A percentile compares a stretch with the other conserved stretches of the same genome.
These are phyloP conservation scores for Chorisops tibialis DNA, from an alignment of 2,888 invertebrate genomes.

Conservation along the genomic window DNA sequence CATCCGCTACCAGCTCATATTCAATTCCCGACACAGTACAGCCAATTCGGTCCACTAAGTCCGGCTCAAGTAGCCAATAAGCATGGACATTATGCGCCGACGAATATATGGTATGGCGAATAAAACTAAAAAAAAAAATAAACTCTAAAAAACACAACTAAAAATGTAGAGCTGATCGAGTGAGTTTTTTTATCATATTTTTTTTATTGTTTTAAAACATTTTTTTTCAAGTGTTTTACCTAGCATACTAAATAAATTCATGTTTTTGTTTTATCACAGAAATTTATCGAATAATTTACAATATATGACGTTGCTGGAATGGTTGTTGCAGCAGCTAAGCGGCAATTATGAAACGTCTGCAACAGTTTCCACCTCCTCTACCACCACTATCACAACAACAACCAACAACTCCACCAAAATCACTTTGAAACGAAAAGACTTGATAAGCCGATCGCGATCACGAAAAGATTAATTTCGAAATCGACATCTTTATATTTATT, in stretches of 20 bases:
- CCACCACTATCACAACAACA: slow-evolving; percentile 14
- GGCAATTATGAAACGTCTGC: background rate
- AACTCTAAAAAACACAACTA: background rate
- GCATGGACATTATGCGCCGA: slow-evolving; percentile 52
- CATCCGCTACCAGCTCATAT: slow-evolving; percentile 81
- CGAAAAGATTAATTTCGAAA: slow-evolving; percentile 22
- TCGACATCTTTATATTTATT: background rate
- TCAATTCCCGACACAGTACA: slow-evolving; percentile 69
- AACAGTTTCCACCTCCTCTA: slow-evolving; percentile 9
- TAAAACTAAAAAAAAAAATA: slow-evolving; percentile 39
- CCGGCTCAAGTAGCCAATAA: slow-evolving; percentile 53
- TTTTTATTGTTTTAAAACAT: no score
- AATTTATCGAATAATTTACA: slow-evolving; percentile 18
- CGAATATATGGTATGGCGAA: slow-evolving; percentile 54
- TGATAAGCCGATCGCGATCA: slow-evolving; percentile 12
- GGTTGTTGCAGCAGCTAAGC: background rate
- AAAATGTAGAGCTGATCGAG: slow-evolving; percentile 3
- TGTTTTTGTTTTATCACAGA: no score
- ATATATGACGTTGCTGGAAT: slow-evolving; percentile 19
- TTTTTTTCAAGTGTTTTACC: no score
- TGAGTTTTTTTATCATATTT: slow-evolving; percentile 16
- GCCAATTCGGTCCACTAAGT: slow-evolving; percentile 53
- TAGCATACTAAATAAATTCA: no score
- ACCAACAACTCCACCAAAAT: slow-evolving; percentile 22
- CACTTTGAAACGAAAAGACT: slow-evolving; percentile 24